These are phyloP conservation scores for Cotesia glomerata DNA, from an alignment of 1,140 invertebrate species.

Conservation along the genomic window DNA sequence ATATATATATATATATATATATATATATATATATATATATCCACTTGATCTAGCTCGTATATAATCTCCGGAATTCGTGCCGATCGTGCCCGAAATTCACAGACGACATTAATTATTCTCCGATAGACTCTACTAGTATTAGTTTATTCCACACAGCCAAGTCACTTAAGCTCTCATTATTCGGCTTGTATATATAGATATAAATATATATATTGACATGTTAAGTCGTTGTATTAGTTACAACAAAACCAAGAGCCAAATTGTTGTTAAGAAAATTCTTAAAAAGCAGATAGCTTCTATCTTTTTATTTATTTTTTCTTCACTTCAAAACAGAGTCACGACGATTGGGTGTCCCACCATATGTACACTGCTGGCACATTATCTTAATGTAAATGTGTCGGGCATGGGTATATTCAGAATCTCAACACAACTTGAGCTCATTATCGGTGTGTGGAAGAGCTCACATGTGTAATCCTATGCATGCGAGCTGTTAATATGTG, in stretches of 20 bases:
- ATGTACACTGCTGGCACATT: constrained; percentile 19
- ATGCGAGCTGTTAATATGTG: no score
- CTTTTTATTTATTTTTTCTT: not conserved
- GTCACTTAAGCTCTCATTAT: no score
- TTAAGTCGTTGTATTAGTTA: no score
- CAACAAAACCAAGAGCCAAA: not conserved
- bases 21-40: not conserved
- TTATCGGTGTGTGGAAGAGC: not conserved
- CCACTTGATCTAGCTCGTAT: not conserved
- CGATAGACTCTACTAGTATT: not conserved
- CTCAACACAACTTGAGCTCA: not conserved
- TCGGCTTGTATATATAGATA: no score
- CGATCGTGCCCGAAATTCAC: constrained; percentile 5
- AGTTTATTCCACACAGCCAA: not conserved
- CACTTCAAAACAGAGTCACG: constrained; percentile 23
- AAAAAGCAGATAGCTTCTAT: not conserved
- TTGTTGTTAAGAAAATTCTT: constrained; percentile 16
- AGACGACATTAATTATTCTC: not conserved
- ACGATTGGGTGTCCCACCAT: constrained; percentile 27
- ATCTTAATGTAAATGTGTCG: constrained; percentile 32
- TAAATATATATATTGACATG: no score
- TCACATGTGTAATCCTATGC: no score
- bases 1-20: not conserved
- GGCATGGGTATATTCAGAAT: no score
- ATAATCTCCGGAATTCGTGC: not conserved